Evolutionary conservation across 2,888 invertebrate species (phyloP).

Genomic region (Branchinecta sandiegonensis): DNA sequence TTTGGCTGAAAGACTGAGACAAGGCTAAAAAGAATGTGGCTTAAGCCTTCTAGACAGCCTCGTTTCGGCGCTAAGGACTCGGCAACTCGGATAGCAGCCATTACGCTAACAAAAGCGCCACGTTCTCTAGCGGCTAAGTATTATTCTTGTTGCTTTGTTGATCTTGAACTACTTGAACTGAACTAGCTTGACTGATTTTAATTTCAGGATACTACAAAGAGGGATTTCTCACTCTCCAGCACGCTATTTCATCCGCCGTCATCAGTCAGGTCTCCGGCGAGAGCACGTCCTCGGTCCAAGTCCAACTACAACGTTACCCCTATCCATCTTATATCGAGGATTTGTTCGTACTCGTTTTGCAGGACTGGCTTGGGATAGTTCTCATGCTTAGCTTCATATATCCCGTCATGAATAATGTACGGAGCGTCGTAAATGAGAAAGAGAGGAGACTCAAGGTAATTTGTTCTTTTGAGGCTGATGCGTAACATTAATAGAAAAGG

Average conservation of each 20-base stretch:
- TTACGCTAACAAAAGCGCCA: too few relatives aligned
- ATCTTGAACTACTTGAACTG: too few relatives aligned
- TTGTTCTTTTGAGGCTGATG: constrained; percentile 33
- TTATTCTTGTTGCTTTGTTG: too few relatives aligned
- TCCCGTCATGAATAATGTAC: constrained; percentile 10
- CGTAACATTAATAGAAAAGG: constrained; percentile 29
- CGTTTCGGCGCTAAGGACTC: too few relatives aligned
- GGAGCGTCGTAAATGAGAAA: constrained; percentile 40
- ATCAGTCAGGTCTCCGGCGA: background rate
- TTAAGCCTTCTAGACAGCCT: too few relatives aligned
- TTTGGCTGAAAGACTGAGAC: too few relatives aligned
- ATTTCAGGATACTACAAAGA: constrained; percentile 5
- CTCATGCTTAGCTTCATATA: constrained; percentile 1
- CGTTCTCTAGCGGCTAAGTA: too few relatives aligned
- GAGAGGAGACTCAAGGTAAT: constrained; percentile 40
- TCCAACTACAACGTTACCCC: background rate
- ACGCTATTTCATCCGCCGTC: background rate
- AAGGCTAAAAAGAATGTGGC: too few relatives aligned
- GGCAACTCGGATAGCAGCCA: too few relatives aligned
- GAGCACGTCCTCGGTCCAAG: background rate
- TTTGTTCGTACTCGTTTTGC: background rate
- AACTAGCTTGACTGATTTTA: background rate
- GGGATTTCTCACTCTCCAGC: background rate
- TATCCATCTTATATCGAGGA: background rate
- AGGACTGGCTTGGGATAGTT: background rate